phyloP scores from a whole-genome alignment of 2,888 invertebrate species.

The Parnassius mnemosyne region DNA sequence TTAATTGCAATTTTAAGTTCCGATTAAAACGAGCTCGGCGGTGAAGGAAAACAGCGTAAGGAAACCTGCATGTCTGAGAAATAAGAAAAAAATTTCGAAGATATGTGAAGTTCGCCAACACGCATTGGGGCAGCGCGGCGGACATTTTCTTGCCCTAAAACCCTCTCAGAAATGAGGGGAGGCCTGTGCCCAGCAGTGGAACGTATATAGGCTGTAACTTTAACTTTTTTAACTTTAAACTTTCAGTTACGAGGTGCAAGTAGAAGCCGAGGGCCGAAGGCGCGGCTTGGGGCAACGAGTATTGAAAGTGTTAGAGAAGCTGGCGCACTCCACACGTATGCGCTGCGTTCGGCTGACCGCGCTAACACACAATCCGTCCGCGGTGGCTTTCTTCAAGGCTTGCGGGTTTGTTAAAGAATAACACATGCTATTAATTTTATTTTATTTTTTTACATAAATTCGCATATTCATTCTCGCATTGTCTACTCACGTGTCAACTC shows the following conservation, averaged over 20 bases:
- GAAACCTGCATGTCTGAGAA: too few species aligned
- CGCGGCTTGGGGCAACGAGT: conserved; percentile 92
- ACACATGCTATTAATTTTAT: not conserved
- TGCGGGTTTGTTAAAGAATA: conserved; percentile 81
- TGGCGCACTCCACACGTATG: conserved; percentile 88
- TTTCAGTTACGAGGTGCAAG: conserved; percentile 92
- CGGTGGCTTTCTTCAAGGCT: conserved; percentile 87
- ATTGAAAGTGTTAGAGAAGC: conserved; percentile 87
- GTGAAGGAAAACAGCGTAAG: too few species aligned
- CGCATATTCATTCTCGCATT: not conserved
- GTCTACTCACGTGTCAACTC: too few species aligned
- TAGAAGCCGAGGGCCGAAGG: conserved; percentile 84
- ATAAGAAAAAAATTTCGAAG: too few species aligned
- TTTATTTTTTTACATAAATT: not conserved
- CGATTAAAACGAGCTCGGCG: too few species aligned
- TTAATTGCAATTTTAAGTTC: too few species aligned
- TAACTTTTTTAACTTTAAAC: not conserved
- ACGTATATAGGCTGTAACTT: too few species aligned
- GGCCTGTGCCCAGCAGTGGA: too few species aligned
- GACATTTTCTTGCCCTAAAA: too few species aligned
- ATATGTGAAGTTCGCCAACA: too few species aligned
- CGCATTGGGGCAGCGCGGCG: too few species aligned
- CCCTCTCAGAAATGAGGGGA: too few species aligned
- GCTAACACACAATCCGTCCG: conserved; percentile 87
- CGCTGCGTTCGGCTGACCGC: conserved; percentile 90